Base-by-base conservation (phyloP, 2,113 vertebrate species). In the Zosterops lateralis region DNA sequence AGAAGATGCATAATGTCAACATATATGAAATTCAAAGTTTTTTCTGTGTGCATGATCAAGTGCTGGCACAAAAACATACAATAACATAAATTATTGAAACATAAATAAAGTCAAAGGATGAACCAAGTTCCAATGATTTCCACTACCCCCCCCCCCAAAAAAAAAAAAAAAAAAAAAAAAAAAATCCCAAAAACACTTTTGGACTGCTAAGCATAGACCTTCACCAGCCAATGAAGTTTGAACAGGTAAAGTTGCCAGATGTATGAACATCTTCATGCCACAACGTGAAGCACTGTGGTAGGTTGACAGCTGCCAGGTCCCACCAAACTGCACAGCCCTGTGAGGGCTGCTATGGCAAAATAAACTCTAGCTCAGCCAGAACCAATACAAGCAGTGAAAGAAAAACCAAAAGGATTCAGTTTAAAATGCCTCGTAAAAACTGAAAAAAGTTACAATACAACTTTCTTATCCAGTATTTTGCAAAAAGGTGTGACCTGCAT, bases 321-420 rank as follows among this genome's bases (percentile, higher is more conserved):
- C 45, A 53, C 22, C n/a, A 60, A 34, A 24, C 13, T 82, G 24
- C n/a, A 34, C 15, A 29, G 24, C 53, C 17, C 19, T 21, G 16
- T 67, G 24, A 9, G 10, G n/a, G 7, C 38, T 53, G 45, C 38
- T 21, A 4, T 34, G 24, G 38, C 16, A 53, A 57, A 53, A 60
- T 10, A 28, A 75, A 25, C 24, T 34, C 19, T 28, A 60, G 17
- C 61, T 60, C 68, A 81, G 24, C 19, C n/a, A 53, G n/a, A 53
- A 14, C 16, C 38, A 54, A 7, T 34, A 18, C 9, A 40, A 54
- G 14, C 10, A 78, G 25, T 38, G 26, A 81, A 26, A 76, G 9
- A 50, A 56, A 70, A 70, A 25, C 0, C 7, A 32, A 57, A 50
- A 2, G 1, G 26, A 62, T 58, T 66, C 3, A 0, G 18, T 38